Evolutionary conservation across 1,140 invertebrate species (phyloP), one percentile per base, ranked within the genome.

Genomic region (Drosophila repleta): DNA sequence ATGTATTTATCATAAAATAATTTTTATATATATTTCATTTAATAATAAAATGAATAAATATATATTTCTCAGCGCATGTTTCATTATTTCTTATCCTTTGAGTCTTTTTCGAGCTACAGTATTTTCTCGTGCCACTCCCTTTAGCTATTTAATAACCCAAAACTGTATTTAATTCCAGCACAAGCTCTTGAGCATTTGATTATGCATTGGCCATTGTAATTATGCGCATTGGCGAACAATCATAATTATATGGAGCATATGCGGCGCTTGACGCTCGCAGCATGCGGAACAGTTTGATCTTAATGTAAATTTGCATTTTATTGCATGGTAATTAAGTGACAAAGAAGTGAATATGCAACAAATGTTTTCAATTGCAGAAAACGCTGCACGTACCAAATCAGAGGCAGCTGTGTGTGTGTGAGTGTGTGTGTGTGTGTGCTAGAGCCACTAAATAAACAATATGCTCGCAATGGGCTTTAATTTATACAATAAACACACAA

Each of bases 401-500:
- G 8, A 35, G n/a, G n/a, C n/a, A n/a, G n/a, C n/a, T 29, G 29
- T 1, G 3, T 37, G 45, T n/a, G 13, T 46, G 13, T 13, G 21
- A 6, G 15, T 11, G 32, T 51, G 35, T 51, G 20, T 37, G 24
- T 43, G 20, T 29, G 60, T n/a, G 37, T 41, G 32, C n/a, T 43
- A 35, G 52, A 45, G 64, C 57, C 35, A 32, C 55, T 60, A 55
- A 80, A 80, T 74, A 85, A 81, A 72, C 56, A 65, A 85, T 81
- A 64, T 70, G 55, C 35, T 58, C 39, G 24, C 29, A 87, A 60
- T 85, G 66, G 55, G 41, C 62, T 63, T 78, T 85, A 87, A 87
- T 82, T 67, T 87, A 87, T 85, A 73, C 78, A 87, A 87, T 82
- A 71, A 82, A 75, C 65, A 72, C 45, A 72, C 63, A 69, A 57